Evolutionary conservation across 2,888 invertebrate genomes (phyloP).

Genomic region (Allolobophora icterica): DNA sequence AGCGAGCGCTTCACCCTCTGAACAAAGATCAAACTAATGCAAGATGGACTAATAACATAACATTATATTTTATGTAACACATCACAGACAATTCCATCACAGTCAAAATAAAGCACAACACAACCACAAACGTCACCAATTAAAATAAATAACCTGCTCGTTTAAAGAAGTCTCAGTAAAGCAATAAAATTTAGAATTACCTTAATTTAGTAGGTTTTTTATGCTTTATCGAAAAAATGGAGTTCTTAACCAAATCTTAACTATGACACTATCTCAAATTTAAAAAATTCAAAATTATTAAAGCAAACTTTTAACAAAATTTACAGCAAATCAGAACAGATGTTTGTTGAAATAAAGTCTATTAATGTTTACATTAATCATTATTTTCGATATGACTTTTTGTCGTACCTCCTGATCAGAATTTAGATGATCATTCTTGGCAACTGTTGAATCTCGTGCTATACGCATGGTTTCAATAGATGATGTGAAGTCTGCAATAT

Average conservation of each 20-base stretch:
- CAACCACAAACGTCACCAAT: not conserved
- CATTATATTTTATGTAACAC: not conserved
- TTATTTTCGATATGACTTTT: not conserved
- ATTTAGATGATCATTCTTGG: not conserved
- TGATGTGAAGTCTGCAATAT: slow-evolving; percentile 14
- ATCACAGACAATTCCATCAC: not conserved
- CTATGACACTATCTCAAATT: not conserved
- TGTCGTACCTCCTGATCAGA: slow-evolving; percentile 3
- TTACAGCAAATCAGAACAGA: not conserved
- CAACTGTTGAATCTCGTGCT: slow-evolving; percentile 21
- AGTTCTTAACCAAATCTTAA: not conserved
- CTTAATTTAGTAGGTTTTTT: not conserved
- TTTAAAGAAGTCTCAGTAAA: no score
- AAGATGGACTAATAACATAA: not conserved
- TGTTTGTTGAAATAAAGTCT: not conserved
- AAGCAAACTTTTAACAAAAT: not conserved
- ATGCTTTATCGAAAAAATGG: not conserved
- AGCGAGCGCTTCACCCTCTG: not conserved
- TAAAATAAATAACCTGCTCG: not conserved
- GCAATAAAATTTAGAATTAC: not conserved
- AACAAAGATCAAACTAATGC: not conserved
- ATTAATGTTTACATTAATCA: not conserved
- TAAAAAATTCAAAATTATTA: not conserved
- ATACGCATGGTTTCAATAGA: slow-evolving; percentile 19
- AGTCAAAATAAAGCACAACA: not conserved